Base-by-base conservation (phyloP, 2,113 vertebrate genomes). In the Barnardius zonarius region DNA sequence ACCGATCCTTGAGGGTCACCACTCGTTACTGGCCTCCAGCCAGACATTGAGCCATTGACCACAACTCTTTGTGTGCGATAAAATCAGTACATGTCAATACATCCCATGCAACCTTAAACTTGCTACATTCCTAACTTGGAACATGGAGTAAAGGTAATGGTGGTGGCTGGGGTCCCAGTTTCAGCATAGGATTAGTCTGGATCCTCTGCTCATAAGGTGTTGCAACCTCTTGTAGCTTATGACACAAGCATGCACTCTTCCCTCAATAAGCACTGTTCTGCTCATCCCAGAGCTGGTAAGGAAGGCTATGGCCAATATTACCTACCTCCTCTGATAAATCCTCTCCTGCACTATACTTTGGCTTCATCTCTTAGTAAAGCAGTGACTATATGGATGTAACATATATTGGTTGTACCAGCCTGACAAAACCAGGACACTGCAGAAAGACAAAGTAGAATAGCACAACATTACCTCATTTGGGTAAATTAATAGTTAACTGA, bases 91-190 rank as follows among this genome's bases (percentile, higher is more conserved):
- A 43, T n/a, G 3, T 77, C 2, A 3, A 13, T 64, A 25, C 5
- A 62, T 54, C 44, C 46, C 28, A 62, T 14, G 8, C 3, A 67
- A 20, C 11, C 12, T 74, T 78, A 54, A 84, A 44, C 7, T 72
- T 17, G 39, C 17, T 39, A 6, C 39, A 25, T 35, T 86, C 17
- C 24, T 44, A 25, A 9, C 3, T 43, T 72, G 39, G 59, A 75
- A 72, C 5, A 13, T 35, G 18, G 17, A 79, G 7, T 30, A 68
- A 41, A 63, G 9, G 8, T 4, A 62, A 35, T 23, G 41, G 23
- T 5, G 6, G 7, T 46, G 28, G 10, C 43, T 35, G 83, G 10
- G n/a, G 7, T 5, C 4, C 27, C 0, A 24, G 14, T 5, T 48
- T 31, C 70, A 64, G 1, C 4, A 1, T 7, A 35, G 51, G 28